Evolutionary conservation across 2,797 vertebrate species (phyloP), one percentile per base, ranked within the genome.

Genomic region (Phataginus tetradactyla): DNA sequence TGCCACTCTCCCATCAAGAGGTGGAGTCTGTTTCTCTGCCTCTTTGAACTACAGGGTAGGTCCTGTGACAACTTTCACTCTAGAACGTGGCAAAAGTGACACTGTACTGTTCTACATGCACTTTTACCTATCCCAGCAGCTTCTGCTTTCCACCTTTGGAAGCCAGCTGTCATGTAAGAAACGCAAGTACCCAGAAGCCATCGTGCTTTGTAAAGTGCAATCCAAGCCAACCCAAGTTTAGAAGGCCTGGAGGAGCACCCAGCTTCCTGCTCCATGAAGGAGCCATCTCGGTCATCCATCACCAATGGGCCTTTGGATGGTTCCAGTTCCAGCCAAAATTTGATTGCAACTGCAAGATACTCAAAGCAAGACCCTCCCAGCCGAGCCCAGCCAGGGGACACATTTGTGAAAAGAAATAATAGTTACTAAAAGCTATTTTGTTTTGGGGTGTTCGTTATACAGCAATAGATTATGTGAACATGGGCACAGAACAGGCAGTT

Each of bases 221-320:
- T n/a, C 5, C 42, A 15, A 17, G 51, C 37, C 72, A 18, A 15
- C n/a, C 5, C 42, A 15, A 17, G 51, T 12, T 29, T 61, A 75
- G 37, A 27, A 57, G 84, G 29, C 69, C 69, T 17, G 18, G 51
- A 27, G 2, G 32, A 25, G 45, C 20, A 61, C 64, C 6, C 3
- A 37, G 57, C 14, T 0, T 20, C 37, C 27, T 3, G 5, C 57
- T 5, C 1, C 0, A 0, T 4, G 25, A 78, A 53, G 39, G 51
- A 18, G 64, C 17, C 32, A 7, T 12, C 39, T 4, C 29, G 39
- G 59, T 23, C 15, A 1, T 61, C 78, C 69, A 1, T 53, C 29
- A 49, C 32, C 32, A 15, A 11, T 0, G 5, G 55, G 42, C 17
- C 64, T 55, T 63, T 18, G 6, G 4, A 29, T 39, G 32, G 42